phyloP scores from a whole-genome alignment of 2,888 invertebrate genomes.

The Rhagonycha fulva region DNA sequence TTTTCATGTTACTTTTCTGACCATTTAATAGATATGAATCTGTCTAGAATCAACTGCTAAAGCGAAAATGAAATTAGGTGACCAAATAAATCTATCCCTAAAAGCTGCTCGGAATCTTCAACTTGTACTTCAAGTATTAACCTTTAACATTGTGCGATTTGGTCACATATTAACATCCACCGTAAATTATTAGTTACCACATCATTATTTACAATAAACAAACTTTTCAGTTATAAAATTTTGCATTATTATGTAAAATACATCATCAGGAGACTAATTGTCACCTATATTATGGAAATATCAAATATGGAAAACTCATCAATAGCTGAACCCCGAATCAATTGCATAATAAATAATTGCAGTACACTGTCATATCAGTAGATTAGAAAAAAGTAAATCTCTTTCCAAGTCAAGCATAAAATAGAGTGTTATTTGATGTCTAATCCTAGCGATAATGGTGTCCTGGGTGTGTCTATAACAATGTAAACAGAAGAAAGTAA shows the following conservation, averaged over 20 bases:
- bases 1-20: constrained; percentile 33
- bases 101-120: not conserved
- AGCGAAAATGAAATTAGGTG: constrained; percentile 19
- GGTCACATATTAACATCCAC: not conserved
- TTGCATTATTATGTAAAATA: too few relatives aligned
- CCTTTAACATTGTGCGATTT: not conserved
- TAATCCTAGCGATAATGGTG: constrained; percentile 7
- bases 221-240: too few relatives aligned
- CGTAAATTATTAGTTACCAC: too few relatives aligned
- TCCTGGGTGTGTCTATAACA: constrained; percentile 45
- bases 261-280: too few relatives aligned
- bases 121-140: not conserved
- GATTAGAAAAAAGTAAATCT: not conserved
- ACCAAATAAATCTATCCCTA: not conserved
- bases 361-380: too few relatives aligned
- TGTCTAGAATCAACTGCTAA: constrained; percentile 12
- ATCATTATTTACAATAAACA: too few relatives aligned
- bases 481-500: constrained; percentile 47
- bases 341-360: too few relatives aligned
- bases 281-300: too few relatives aligned
- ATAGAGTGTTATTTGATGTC: not conserved
- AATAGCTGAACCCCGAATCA: too few relatives aligned
- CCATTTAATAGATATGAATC: constrained; percentile 33
- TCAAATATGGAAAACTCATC: too few relatives aligned
- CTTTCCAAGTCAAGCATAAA: not conserved